These are phyloP conservation scores for Drosophila mettleri DNA, from an alignment of 2,888 invertebrate genomes.

Conservation along the genomic window DNA sequence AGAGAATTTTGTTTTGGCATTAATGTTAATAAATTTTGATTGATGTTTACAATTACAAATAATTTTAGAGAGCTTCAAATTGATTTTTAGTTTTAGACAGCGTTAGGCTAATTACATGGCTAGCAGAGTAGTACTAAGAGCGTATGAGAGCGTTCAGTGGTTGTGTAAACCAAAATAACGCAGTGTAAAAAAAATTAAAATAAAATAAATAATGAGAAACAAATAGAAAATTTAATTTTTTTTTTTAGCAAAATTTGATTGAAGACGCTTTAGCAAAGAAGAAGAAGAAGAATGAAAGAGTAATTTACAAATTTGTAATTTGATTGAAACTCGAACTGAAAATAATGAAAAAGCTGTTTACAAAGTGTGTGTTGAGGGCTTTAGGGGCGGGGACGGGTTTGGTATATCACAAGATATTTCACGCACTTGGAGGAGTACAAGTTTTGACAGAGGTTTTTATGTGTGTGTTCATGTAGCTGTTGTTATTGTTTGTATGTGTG, in stretches of 20 bases:
- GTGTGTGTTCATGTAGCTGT: constrained; percentile 22
- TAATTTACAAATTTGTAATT: constrained; percentile 27
- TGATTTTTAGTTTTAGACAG: constrained; percentile 33
- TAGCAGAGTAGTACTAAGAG: constrained; percentile 73
- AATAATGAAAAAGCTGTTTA: constrained; percentile 42
- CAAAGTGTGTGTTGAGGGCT: constrained; percentile 27
- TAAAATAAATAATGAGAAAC: constrained; percentile 10
- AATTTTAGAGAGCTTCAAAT: constrained; percentile 34
- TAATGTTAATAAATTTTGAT: constrained; percentile 34
- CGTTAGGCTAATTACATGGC: constrained; percentile 70
- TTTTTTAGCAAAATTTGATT: constrained; percentile 21
- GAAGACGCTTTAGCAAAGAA: constrained; percentile 27
- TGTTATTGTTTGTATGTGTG: constrained; percentile 25
- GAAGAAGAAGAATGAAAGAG: constrained; percentile 13
- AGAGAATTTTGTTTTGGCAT: constrained; percentile 35
- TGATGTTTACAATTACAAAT: constrained; percentile 51
- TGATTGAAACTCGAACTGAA: constrained; percentile 17
- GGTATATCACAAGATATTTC: constrained; percentile 28
- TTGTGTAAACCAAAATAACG: constrained; percentile 37
- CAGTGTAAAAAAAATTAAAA: constrained; percentile 3
- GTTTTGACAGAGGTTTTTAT: constrained; percentile 19
- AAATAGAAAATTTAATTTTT: constrained; percentile 5
- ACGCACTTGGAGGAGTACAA: constrained; percentile 29
- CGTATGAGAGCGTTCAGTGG: constrained; percentile 63
- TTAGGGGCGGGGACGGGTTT: constrained; percentile 1